Evolutionary conservation across 2,797 vertebrate genomes (phyloP).

Genomic region (Pogoniulus pusillus): DNA sequence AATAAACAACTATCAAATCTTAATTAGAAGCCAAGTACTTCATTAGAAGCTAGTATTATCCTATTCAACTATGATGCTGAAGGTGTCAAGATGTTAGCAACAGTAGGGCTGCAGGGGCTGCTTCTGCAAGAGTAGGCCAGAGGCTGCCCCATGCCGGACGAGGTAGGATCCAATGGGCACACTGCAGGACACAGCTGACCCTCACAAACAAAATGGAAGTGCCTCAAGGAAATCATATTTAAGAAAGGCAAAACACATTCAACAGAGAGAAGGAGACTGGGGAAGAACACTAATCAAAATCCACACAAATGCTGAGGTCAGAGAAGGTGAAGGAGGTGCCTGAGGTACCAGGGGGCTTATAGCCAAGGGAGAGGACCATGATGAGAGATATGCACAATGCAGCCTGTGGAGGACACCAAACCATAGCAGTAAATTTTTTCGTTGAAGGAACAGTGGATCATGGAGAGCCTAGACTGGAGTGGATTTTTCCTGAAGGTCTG

Average conservation of each 20-base stretch:
- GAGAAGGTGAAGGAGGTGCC: neutral
- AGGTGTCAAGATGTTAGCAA: neutral
- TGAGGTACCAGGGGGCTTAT: neutral
- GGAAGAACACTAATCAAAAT: neutral
- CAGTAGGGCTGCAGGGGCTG: neutral
- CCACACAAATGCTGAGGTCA: neutral
- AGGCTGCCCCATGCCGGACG: neutral
- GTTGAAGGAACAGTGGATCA: neutral
- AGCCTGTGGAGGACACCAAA: neutral
- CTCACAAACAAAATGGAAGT: neutral
- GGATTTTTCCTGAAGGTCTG: neutral
- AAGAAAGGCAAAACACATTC: neutral
- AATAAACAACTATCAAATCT: neutral
- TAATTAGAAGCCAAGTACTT: neutral
- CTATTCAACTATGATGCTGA: neutral
- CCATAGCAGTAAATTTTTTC: neutral
- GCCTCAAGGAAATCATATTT: neutral
- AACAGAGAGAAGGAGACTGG: neutral
- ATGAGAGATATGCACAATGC: neutral
- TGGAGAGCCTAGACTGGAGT: neutral
- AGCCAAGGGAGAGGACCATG: neutral
- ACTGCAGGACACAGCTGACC: neutral
- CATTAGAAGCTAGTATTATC: neutral
- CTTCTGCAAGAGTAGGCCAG: neutral
- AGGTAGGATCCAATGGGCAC: rapidly evolving